These are phyloP conservation scores for Cantharis rufa DNA, from an alignment of 2,888 invertebrate species.

Conservation along the genomic window DNA sequence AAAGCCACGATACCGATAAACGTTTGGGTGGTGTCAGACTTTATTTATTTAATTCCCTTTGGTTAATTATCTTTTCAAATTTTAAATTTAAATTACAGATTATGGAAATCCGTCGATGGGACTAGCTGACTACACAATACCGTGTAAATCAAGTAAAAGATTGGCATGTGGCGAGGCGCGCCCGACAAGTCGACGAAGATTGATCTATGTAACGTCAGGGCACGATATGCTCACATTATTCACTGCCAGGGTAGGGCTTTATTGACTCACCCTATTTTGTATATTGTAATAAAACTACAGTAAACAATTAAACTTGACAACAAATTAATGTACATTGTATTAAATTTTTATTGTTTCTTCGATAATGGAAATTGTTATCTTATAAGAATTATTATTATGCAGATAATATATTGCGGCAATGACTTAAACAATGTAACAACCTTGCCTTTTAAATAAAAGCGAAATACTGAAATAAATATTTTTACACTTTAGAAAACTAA, in stretches of 20 bases:
- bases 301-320: background rate
- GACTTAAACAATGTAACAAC: background rate
- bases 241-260: conserved; percentile 44
- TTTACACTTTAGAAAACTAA: conserved; percentile 1
- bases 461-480: background rate
- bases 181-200: conserved; percentile 47
- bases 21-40: conserved; percentile 35
- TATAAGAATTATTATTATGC: background rate
- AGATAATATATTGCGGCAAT: background rate
- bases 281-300: conserved; percentile 9
- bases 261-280: conserved; percentile 26
- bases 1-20: conserved; percentile 44
- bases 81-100: conserved; percentile 43
- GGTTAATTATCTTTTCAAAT: conserved; percentile 33
- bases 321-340: background rate
- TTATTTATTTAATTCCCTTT: conserved; percentile 28
- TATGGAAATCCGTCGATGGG: conserved; percentile 43
- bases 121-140: conserved; percentile 40
- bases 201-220: conserved; percentile 49
- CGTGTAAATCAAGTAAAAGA: conserved; percentile 51
- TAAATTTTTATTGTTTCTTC: background rate
- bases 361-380: background rate
- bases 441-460: background rate
- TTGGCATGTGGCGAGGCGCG: conserved; percentile 52
- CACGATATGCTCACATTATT: conserved; percentile 51